Conservation (phyloP, 2,888 invertebrate genomes). For the Cephus rjabovi region DNA sequence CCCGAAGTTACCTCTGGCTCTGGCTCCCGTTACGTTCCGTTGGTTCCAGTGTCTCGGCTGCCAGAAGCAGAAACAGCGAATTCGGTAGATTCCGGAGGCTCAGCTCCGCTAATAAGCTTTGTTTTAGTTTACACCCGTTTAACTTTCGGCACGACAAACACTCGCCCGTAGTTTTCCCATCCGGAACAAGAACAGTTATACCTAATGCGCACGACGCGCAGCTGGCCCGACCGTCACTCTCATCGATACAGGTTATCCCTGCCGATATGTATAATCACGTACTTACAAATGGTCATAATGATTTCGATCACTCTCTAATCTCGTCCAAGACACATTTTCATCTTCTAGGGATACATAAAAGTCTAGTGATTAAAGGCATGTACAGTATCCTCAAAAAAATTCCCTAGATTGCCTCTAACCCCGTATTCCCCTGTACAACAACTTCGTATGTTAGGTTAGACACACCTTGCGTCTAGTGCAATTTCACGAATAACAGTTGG, state of each 20-base stretch:
- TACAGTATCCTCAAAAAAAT: not conserved
- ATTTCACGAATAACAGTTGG: not conserved
- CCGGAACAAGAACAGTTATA: not conserved
- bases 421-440: not conserved
- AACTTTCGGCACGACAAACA: not conserved
- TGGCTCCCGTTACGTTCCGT: slow-evolving; percentile 40
- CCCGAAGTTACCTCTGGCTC: slow-evolving; percentile 44
- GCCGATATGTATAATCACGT: not conserved
- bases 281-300: not conserved
- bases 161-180: not conserved
- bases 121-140: slow-evolving; percentile 1
- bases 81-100: not conserved
- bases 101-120: not conserved
- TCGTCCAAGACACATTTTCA: too few relatives aligned
- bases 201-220: too few relatives aligned
- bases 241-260: not conserved
- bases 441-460: not conserved
- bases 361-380: not conserved
- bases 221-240: not conserved
- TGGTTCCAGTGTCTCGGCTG: slow-evolving; percentile 20
- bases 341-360: not conserved
- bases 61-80: slow-evolving; percentile 15
- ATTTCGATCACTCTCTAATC: not conserved
- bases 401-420: not conserved
- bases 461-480: not conserved